Base-by-base conservation (phyloP, 2,797 vertebrate species). In the Brachyrhaphis roseni region DNA sequence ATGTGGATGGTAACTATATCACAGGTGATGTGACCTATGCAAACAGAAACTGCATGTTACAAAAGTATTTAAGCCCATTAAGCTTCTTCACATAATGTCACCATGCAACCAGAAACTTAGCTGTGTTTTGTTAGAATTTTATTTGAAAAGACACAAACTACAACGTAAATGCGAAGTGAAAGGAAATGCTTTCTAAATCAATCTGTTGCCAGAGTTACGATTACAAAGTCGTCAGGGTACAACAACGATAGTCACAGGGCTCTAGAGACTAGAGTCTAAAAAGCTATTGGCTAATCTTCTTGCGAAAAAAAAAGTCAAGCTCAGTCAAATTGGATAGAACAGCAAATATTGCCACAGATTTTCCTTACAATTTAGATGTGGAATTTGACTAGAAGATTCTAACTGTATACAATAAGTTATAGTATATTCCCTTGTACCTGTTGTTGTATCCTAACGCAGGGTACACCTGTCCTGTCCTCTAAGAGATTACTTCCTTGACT, bases 1-100 rank as follows among this genome's bases (percentile, higher is more conserved):
- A 76, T 88, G 79, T 87, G 87, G 86, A 91, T 79, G 82, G 70
- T 81, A 74, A 87, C 71, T 73, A 59, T 66, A 87, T 78, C 72
- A 75, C 83, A 88, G 80, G 84, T 88, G 76, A 84, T 84, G 47
- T 72, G 82, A 78, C 66, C 51, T 71, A 5, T 55, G 76, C 87
- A 88, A 78, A 91, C 83, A 78, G 11, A 84, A 86, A 84, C 72
- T 68, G 23, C 1, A 36, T 26, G 26, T 41, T 68, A 23, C 20
- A 68, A 41, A 68, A 68, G 36, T 66, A 41, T 66, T 66, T 66
- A 36, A 39, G 18, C 36, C 64, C 36, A 20, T 66, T 66, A 39
- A 68, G 20, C 36, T 68, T 68, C 11, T 7, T 15, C 23, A 43
- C 10, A 70, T 43, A n/a, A 43, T 43, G 26, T 7, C 36, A n/a